These are phyloP conservation scores for Tyto alba DNA, from an alignment of 2,113 vertebrate genomes.

Conservation along the genomic window DNA sequence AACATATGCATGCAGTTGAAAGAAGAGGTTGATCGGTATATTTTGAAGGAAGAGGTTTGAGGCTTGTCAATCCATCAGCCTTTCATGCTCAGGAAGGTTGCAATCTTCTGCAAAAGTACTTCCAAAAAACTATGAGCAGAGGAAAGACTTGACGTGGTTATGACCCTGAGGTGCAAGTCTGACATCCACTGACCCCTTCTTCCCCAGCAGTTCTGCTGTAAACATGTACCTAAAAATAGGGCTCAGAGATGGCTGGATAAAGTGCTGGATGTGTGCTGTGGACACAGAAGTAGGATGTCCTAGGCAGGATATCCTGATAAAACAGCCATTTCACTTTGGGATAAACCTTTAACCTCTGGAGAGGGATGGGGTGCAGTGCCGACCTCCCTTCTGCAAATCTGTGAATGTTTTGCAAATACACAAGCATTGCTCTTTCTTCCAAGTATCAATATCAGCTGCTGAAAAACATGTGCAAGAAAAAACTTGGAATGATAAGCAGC, in stretches of 20 bases:
- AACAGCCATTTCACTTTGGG: not conserved
- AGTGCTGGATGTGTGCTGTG: not conserved
- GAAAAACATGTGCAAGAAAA: not conserved
- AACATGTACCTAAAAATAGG: not conserved
- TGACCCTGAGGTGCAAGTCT: not conserved
- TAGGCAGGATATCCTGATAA: slow-evolving; percentile 35
- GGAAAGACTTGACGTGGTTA: not conserved
- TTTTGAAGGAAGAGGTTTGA: not conserved
- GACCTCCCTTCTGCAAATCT: not conserved
- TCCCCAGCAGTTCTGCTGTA: not conserved
- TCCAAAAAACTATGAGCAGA: not conserved
- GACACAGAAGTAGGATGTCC: slow-evolving; percentile 19
- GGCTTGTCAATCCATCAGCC: not conserved
- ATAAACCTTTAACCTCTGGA: not conserved
- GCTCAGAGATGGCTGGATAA: not conserved
- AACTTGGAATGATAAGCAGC: not conserved
- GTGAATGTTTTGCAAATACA: rapidly evolving
- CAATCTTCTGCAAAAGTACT: not conserved
- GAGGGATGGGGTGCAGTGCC: not conserved
- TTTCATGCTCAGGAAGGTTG: not conserved
- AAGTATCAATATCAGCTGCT: not conserved
- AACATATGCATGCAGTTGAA: not conserved
- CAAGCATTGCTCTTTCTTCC: rapidly evolving
- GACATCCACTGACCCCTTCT: not conserved
- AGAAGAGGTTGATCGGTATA: not conserved